These are phyloP conservation scores for Squalus acanthias DNA, from an alignment of 2,797 vertebrate genomes.

Conservation along the genomic window DNA sequence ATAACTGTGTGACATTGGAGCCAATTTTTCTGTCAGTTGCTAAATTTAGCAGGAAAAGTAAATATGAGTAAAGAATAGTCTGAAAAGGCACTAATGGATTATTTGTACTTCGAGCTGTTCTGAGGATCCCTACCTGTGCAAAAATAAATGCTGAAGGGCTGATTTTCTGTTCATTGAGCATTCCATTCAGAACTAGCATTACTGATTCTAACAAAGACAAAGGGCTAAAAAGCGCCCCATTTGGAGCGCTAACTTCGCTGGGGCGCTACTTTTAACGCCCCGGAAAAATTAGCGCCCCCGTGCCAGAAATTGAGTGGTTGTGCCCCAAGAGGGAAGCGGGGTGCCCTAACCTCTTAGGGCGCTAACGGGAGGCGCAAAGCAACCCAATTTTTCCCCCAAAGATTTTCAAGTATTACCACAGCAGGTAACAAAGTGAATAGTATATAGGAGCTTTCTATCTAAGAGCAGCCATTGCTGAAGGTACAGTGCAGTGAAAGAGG, in stretches of 20 bases:
- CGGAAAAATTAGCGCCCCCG: too few relatives aligned
- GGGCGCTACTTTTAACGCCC: too few relatives aligned
- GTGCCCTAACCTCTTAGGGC: too few relatives aligned
- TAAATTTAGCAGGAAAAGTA: background rate
- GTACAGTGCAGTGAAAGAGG: background rate
- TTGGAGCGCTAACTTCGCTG: too few relatives aligned
- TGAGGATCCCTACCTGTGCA: background rate
- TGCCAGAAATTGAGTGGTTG: too few relatives aligned
- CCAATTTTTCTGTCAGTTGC: background rate
- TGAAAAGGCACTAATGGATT: background rate
- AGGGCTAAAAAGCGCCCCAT: too few relatives aligned
- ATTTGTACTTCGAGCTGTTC: background rate
- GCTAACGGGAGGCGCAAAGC: too few relatives aligned
- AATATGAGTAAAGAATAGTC: background rate
- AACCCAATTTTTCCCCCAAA: too few relatives aligned
- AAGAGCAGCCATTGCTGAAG: background rate
- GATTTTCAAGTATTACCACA: background rate
- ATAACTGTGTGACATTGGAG: background rate
- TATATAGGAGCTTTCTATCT: background rate
- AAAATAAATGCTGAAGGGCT: background rate
- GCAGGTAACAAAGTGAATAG: background rate
- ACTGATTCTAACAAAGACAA: background rate
- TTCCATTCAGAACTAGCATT: background rate
- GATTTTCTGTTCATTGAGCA: background rate
- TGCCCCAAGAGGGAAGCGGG: too few relatives aligned